Conservation (phyloP, 2,797 vertebrate species). For the Coranthus polyacanthus region DNA sequence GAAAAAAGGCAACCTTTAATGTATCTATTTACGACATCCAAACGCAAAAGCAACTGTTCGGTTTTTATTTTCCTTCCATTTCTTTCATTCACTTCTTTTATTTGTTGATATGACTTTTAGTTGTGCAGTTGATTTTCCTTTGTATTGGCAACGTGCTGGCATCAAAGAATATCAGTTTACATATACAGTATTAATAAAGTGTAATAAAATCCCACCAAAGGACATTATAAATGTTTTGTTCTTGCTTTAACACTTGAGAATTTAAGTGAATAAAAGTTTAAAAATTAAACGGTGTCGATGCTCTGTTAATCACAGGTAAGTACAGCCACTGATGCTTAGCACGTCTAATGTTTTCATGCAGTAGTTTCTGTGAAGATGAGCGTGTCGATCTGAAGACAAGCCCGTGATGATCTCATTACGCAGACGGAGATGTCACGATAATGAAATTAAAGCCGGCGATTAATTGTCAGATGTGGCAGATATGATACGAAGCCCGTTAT, state of each 20-base stretch:
- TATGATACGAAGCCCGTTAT: too few species aligned
- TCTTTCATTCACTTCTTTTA: slow-evolving; percentile 76
- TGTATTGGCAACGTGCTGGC: slow-evolving; percentile 96
- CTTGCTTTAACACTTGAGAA: slow-evolving; percentile 98
- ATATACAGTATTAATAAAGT: slow-evolving; percentile 92
- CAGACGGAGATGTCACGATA: too few species aligned
- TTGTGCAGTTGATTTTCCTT: slow-evolving; percentile 92
- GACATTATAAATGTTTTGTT: slow-evolving; percentile 99
- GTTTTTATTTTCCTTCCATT: slow-evolving; percentile 66
- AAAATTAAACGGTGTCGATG: slow-evolving; percentile 74
- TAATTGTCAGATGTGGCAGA: too few species aligned
- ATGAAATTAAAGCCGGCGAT: too few species aligned
- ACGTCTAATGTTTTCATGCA: not conserved
- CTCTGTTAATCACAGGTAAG: slow-evolving; percentile 29
- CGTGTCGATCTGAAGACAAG: too few species aligned
- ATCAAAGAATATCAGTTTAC: slow-evolving; percentile 99
- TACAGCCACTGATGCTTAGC: too few species aligned
- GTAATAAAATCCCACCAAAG: slow-evolving; percentile 99
- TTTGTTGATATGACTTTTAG: slow-evolving; percentile 79
- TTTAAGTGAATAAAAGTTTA: slow-evolving; percentile 95
- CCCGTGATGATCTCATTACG: too few species aligned
- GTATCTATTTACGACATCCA: slow-evolving; percentile 88
- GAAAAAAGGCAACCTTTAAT: slow-evolving; percentile 89
- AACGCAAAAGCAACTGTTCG: slow-evolving; percentile 81
- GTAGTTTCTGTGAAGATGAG: too few species aligned